These are phyloP conservation scores for Himalopsyche japonica DNA, from an alignment of 2,888 invertebrate species.

Conservation along the genomic window DNA sequence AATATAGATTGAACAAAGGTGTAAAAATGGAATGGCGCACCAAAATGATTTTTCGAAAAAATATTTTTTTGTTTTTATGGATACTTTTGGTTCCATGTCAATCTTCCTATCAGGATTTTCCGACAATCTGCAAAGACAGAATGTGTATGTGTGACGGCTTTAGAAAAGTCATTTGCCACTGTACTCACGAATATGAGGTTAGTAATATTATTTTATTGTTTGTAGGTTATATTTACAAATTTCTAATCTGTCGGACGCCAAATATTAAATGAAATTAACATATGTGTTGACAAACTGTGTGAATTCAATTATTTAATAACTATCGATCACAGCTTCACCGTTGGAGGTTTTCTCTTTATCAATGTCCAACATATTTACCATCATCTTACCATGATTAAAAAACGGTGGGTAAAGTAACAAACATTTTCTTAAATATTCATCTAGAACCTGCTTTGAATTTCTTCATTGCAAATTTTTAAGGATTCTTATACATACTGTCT, in stretches of 20 bases:
- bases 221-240: neutral
- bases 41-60: neutral
- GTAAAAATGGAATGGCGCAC: neutral
- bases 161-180: slow-evolving; percentile 62
- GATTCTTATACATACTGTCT: no score
- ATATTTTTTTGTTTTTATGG: neutral
- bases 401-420: no score
- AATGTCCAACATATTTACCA: no score
- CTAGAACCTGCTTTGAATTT: no score
- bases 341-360: no score
- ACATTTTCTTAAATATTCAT: no score
- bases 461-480: no score
- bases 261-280: no score
- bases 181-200: slow-evolving; percentile 57
- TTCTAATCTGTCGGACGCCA: no score
- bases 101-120: neutral
- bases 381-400: no score
- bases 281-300: neutral
- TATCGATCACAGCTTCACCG: no score
- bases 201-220: neutral
- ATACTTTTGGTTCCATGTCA: neutral
- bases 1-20: neutral
- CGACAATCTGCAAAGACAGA: slow-evolving; percentile 57
- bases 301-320: neutral
- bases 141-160: slow-evolving; percentile 63